Evolutionary conservation across 2,888 invertebrate genomes (phyloP).

Genomic region (Megastigmus dorsalis): DNA sequence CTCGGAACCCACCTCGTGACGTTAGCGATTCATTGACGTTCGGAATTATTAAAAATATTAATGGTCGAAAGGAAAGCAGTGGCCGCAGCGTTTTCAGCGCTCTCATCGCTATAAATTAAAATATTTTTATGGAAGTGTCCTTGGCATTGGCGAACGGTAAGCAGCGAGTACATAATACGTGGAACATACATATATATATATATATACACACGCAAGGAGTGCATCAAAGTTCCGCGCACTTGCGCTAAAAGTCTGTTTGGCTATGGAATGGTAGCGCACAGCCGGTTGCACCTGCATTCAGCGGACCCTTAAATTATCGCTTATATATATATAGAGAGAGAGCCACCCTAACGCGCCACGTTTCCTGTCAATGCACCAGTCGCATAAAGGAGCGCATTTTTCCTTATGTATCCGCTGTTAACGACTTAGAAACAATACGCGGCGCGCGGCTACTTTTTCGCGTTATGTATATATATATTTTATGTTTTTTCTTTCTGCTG

Average conservation of each 20-base stretch:
- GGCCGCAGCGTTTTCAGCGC: not conserved
- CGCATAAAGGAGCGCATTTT: too few species aligned
- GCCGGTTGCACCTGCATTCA: too few species aligned
- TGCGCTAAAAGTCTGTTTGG: not conserved
- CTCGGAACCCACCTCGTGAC: too few species aligned
- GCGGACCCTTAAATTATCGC: too few species aligned
- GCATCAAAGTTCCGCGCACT: too few species aligned
- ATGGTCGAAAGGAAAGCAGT: not conserved
- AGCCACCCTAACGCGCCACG: not conserved
- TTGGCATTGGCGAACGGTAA: constrained; percentile 35
- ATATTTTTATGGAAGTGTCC: constrained; percentile 3
- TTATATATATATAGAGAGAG: not conserved
- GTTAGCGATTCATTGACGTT: too few species aligned
- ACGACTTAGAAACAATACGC: not conserved
- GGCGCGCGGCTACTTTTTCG: not conserved
- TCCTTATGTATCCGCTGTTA: not conserved
- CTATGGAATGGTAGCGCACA: not conserved
- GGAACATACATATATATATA: not conserved
- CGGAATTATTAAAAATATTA: too few species aligned
- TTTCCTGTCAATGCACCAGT: too few species aligned
- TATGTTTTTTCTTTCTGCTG: not conserved
- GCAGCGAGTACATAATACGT: not conserved
- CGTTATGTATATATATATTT: not conserved
- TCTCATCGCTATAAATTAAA: not conserved
- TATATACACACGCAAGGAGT: too few species aligned